A percentile compares a stretch with the other conserved stretches of the same genome.
Conservation (phyloP, 2,797 vertebrate genomes). For the Falco biarmicus region DNA sequence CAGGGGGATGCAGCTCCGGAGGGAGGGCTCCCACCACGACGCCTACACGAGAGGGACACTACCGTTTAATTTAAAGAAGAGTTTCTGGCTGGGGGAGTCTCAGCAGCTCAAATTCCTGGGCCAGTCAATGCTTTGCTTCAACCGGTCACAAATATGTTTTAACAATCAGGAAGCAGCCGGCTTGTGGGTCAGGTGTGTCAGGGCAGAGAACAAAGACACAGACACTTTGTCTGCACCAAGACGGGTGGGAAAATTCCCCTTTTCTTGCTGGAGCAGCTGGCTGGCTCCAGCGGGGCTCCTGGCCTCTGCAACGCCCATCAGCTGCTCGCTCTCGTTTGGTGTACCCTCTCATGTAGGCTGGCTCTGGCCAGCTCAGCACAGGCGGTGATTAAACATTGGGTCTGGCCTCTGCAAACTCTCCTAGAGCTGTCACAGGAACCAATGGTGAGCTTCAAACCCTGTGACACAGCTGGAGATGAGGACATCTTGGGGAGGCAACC, state of each 20-base stretch:
- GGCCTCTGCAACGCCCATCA: not conserved
- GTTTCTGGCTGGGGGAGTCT: not conserved
- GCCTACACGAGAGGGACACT: not conserved
- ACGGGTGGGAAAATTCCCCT: not conserved
- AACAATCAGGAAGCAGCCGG: not conserved
- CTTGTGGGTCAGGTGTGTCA: constrained; percentile 17
- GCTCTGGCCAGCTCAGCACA: not conserved
- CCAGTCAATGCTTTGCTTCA: not conserved
- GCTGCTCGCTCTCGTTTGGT: not conserved
- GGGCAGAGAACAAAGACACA: constrained; percentile 38
- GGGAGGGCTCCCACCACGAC: not conserved
- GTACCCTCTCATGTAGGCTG: not conserved
- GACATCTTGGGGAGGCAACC: not conserved
- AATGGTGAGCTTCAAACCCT: not conserved
- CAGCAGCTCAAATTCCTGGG: not conserved
- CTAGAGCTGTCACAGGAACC: not conserved
- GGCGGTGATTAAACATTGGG: not conserved
- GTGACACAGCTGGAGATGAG: constrained; percentile 13
- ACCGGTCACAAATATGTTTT: not conserved
- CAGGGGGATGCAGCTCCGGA: not conserved
- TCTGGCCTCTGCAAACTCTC: not conserved
- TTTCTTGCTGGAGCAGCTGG: rapidly evolving
- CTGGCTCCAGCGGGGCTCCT: constrained; percentile 9
- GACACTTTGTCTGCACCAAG: not conserved
- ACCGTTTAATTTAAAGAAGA: not conserved